phyloP scores from a whole-genome alignment of 2,113 vertebrate species.

The Pseudorectes ferrugineus region DNA sequence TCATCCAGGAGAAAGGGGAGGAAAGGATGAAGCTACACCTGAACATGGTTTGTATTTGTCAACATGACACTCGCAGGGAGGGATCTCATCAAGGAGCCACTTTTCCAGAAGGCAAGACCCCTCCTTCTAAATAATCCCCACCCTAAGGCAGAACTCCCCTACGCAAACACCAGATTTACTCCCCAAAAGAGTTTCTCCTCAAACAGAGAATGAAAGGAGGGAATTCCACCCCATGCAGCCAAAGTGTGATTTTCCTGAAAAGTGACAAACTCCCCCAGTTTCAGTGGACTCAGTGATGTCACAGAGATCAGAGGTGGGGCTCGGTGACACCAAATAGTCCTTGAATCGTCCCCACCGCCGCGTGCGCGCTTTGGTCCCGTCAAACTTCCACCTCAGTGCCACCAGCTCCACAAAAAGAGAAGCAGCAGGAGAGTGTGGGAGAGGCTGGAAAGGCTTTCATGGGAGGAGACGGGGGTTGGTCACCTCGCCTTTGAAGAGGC shows the following conservation, averaged over 20 bases:
- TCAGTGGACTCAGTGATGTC: background rate
- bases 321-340: background rate
- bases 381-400: background rate
- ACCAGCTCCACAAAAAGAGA: background rate
- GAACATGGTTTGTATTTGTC: background rate
- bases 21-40: background rate
- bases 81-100: background rate
- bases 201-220: background rate
- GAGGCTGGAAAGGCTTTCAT: background rate
- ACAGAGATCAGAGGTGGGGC: background rate
- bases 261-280: background rate
- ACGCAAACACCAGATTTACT: rapidly evolving
- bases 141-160: background rate
- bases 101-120: background rate
- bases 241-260: background rate
- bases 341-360: background rate
- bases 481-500: background rate
- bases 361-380: background rate
- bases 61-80: rapidly evolving
- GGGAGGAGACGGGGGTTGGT: background rate
- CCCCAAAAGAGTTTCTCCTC: background rate
- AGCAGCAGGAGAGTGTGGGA: background rate
- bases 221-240: background rate
- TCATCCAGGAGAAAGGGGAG: background rate
- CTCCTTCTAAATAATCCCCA: background rate